phyloP scores from a whole-genome alignment of 2,888 invertebrate genomes.

The Oasisia sp. region DNA sequence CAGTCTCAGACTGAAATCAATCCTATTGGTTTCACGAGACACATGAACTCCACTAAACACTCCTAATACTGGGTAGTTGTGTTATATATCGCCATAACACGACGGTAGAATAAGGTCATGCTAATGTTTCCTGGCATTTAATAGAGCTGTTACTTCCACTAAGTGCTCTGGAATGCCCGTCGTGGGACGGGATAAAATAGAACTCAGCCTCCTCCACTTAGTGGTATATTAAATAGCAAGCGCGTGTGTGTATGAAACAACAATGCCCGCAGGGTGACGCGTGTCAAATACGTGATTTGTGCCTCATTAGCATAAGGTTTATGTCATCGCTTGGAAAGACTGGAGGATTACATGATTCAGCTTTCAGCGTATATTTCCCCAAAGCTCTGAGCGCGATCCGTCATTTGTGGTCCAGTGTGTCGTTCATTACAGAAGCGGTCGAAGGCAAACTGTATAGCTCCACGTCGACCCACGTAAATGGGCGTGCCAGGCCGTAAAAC shows the following conservation, averaged over 20 bases:
- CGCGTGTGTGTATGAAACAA: background rate
- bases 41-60: too few relatives aligned
- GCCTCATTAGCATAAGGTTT: background rate
- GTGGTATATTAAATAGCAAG: background rate
- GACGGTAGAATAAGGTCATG: too few relatives aligned
- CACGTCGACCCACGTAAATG: background rate
- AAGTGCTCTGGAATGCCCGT: background rate
- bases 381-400: background rate
- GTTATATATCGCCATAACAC: too few relatives aligned
- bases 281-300: background rate
- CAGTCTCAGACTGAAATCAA: too few relatives aligned
- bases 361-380: background rate
- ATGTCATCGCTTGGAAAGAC: background rate
- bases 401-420: background rate
- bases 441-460: background rate
- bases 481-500: background rate
- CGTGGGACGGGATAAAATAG: background rate
- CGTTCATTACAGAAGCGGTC: background rate
- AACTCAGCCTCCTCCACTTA: background rate
- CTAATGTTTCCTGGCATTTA: background rate
- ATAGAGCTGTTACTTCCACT: background rate
- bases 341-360: background rate
- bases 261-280: background rate
- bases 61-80: too few relatives aligned
- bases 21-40: too few relatives aligned